Conservation (phyloP, 64 coral and sea anemone genomes). For the Exaiptasia diaphana region DNA sequence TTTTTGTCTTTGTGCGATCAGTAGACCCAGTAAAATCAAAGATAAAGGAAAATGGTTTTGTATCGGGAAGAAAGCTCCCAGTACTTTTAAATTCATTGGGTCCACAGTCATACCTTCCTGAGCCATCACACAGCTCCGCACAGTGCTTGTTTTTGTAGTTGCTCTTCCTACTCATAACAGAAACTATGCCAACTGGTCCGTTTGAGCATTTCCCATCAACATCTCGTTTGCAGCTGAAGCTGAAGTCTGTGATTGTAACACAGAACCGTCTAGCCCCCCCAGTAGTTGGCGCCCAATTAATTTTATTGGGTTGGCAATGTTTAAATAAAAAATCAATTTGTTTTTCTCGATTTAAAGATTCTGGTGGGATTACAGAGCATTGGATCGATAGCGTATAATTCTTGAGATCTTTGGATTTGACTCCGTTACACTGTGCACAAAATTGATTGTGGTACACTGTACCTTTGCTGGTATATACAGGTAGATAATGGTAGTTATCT, state of each 20-base stretch:
- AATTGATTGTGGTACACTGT: slow-evolving; percentile 1
- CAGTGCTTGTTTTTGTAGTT: background rate
- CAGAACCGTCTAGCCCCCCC: background rate
- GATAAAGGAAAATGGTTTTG: background rate
- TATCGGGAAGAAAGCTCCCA: background rate
- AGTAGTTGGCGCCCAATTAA: background rate
- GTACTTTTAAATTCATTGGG: background rate
- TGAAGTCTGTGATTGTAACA: background rate
- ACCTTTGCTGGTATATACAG: slow-evolving; percentile 13
- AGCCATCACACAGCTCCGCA: background rate
- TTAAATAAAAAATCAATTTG: slow-evolving; percentile 1
- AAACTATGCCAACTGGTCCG: background rate
- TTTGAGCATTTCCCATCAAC: background rate
- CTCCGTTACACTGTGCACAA: slow-evolving; percentile 12
- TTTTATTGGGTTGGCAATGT: background rate
- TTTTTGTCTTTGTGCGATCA: background rate
- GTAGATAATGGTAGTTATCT: slow-evolving; percentile 1
- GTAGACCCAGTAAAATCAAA: no score
- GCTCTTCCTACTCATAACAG: background rate
- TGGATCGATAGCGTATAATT: background rate
- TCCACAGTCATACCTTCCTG: background rate
- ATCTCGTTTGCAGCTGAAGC: background rate
- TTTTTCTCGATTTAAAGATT: background rate
- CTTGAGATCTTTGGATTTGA: background rate
- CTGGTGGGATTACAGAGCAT: background rate